Evolutionary conservation across 2,888 invertebrate species (phyloP), one percentile per base, ranked within the genome.

Genomic region (Acheta domesticus): DNA sequence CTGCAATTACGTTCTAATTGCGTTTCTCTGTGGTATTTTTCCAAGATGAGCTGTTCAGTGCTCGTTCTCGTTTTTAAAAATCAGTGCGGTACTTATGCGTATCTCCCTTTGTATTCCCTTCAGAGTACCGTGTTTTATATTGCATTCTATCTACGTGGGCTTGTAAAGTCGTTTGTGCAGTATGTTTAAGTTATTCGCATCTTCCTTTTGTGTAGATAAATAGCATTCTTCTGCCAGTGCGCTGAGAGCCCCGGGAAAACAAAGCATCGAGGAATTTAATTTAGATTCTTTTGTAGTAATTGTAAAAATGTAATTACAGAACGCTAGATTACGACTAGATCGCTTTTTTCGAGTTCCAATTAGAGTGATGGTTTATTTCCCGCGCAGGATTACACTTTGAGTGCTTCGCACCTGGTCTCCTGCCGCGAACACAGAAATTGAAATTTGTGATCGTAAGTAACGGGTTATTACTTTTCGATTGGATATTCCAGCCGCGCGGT

Each of bases 401-500:
- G 62, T 62, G 62, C 62, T 36, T 36, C 62, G n/a, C 62, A 62
- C 62, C 62, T 62, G 62, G 16, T 16, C 62, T 62, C 62, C 16
- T 62, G 14, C n/a, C 62, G 62, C 62, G 62, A 12, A 62, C 16
- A 62, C 3, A 62, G 62, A 19, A 19, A 62, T 62, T 62, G 62
- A 62, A 62, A 62, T 62, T 62, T 62, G 62, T 62, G n/a, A n/a
- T 19, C n/a, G 62, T 62, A 62, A 62, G 62, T 62, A 19, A 62
- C n/a, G 62, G 14, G 14, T 62, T 62, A 62, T 19, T 62, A 62
- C n/a, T n/a, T n/a, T 62, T 62, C 36, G 36, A 36, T 36, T 36
- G 36, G 36, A 36, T 36, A 36, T 36, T 36, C 36, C 36, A 36
- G 36, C 36, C 36, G 36, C 36, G 36, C 8, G 36, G 36, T 36